phyloP scores from a whole-genome alignment of 2,888 invertebrate species.

The Tachina lurida region DNA sequence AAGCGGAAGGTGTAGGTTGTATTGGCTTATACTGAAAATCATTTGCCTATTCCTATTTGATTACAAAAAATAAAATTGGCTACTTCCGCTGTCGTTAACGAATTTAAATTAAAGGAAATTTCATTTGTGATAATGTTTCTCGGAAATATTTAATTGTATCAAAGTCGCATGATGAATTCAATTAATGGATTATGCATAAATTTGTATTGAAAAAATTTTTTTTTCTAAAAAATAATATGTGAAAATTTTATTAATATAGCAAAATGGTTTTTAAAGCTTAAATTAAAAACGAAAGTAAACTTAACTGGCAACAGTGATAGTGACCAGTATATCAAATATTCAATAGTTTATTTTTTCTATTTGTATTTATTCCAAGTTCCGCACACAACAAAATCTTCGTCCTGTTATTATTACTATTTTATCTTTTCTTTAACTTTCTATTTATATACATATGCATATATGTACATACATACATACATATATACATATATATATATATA shows the following conservation, averaged over 20 bases:
- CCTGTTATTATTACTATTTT: background rate
- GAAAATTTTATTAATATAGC: no score
- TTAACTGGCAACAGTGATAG: background rate
- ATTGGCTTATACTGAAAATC: constrained; percentile 39
- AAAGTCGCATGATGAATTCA: background rate
- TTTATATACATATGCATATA: background rate
- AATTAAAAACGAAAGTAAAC: background rate
- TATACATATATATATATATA: no score
- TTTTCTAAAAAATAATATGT: no score
- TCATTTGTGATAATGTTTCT: constrained; percentile 19
- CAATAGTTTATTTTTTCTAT: background rate
- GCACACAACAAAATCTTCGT: constrained; percentile 32
- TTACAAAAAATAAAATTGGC: constrained; percentile 36
- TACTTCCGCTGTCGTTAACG: constrained; percentile 52
- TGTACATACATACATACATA: no score
- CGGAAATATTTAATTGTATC: constrained; percentile 7
- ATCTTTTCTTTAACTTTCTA: background rate
- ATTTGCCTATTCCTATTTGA: constrained; percentile 33
- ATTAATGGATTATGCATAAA: background rate
- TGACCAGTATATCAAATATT: constrained; percentile 47
- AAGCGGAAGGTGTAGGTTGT: background rate
- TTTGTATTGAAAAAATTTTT: no score
- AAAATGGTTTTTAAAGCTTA: no score
- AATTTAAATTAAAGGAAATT: constrained; percentile 38
- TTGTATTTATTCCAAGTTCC: constrained; percentile 1